Base-by-base conservation (phyloP, 1,140 invertebrate genomes). In the Drosophila sturtevanti region DNA sequence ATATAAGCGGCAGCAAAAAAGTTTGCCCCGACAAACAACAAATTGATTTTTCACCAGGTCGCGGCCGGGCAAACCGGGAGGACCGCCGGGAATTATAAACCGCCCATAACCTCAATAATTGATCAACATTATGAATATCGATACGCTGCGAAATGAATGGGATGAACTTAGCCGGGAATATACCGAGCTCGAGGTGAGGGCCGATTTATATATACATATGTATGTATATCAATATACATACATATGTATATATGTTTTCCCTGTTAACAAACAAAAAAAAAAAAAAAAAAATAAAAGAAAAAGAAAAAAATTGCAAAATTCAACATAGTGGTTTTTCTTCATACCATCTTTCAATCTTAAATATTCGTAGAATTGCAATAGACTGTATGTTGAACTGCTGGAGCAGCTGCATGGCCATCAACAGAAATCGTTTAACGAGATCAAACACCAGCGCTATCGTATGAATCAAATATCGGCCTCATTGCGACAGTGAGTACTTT, bases 391-490 rank as follows among this genome's bases (percentile, higher is more conserved):
- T 38, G 93, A 95, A 58, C 96, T 97, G 92, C 93, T 98, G 68
- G 96, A 97, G 82, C 95, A 97, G 92, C 93, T 98, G 38, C 94
- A 95, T 35, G 95, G 95, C 77, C 92, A 97, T 12, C 98, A 99
- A 92, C 95, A 95, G 90, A 96, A 97, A 95, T 98, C 97, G 93
- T 92, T 97, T 51, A 96, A 96, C 91, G 96, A 97, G 87, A 95
- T 98, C 70, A 94, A 94, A 68, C 98, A 99, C 93, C 98, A 98
- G 91, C 94, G 95, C 68, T 98, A 98, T 93, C 94, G 97, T 54
- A 95, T 98, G 92, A 94, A 94, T 70, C 94, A 97, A 82, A 97
- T 99, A 80, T 93, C 93, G 41, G 95, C 95, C 87, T 95, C 95
- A 21, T 86, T 98, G 21, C 96, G 96, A 94, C 95, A 95, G 97